Base-by-base conservation (phyloP, 1,140 invertebrate genomes). In the Drosophila trapezifrons region DNA sequence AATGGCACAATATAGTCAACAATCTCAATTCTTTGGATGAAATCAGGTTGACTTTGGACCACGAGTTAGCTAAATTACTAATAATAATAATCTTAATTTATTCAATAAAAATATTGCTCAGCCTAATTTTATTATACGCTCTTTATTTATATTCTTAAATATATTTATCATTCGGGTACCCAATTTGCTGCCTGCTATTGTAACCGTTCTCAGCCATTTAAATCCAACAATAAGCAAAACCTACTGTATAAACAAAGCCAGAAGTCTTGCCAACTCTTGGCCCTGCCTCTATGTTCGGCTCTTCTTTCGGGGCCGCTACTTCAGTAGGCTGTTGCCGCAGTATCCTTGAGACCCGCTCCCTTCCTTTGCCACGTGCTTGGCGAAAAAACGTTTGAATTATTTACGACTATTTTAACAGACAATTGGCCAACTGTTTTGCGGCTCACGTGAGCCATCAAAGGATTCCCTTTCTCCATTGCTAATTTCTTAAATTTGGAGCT, bases 351-450 rank as follows among this genome's bases (percentile, higher is more conserved):
- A 74, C 51, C 55, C 43, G 40, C 66, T 54, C 40, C 40, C 55
- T 27, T 20, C 40, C 27, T 40, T n/a, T 49, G 35, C 22, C 40
- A 42, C 32, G 56, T 63, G 56, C 43, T 80, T 82, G 57, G 74
- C 63, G 42, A 40, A 67, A 66, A 40, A 63, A 55, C 32, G 49
- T 77, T 51, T 80, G 29, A 84, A 84, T 80, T 85, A 85, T 85
- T 84, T 84, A 84, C 72, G 62, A 85, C 73, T 70, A 77, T 84
- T 85, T 85, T 78, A 78, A 75, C 78, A 86, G 77, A 54, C 81
- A 78, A 78, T 85, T 85, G 82, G 59, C 38, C 72, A 67, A 66
- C 74, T 55, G 52, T 46, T 56, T 62, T 35, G 43, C 37, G 42
- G 15, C 66, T 84, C 73, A 84, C 81, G 64, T 80, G 73, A 80